phyloP scores from a whole-genome alignment of 2,797 vertebrate genomes.

The Pseudochromis fuscus region DNA sequence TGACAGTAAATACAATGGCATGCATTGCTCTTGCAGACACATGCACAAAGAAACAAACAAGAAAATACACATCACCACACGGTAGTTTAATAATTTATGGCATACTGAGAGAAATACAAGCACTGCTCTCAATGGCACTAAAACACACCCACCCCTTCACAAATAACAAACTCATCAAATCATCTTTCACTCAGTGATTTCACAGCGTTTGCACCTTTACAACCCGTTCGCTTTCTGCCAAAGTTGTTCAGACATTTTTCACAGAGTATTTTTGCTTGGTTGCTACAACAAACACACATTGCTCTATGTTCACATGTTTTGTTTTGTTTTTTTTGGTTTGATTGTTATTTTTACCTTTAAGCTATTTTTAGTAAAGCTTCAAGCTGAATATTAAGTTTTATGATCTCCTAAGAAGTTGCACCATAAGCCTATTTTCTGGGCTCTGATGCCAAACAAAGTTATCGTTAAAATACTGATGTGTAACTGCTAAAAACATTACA shows the following conservation, averaged over 20 bases:
- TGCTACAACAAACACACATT: constrained; percentile 46
- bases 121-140: constrained; percentile 24
- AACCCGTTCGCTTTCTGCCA: constrained; percentile 23
- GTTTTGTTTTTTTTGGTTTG: no score
- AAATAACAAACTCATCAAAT: background rate
- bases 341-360: no score
- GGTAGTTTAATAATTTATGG: constrained; percentile 1
- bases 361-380: no score
- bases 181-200: constrained; percentile 38
- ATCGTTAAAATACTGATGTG: no score
- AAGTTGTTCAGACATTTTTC: constrained; percentile 14
- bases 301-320: constrained; percentile 24
- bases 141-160: constrained; percentile 11
- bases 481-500: no score
- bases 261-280: constrained; percentile 1
- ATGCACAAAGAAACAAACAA: constrained; percentile 12
- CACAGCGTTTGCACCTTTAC: constrained; percentile 15
- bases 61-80: background rate
- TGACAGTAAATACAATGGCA: constrained; percentile 21
- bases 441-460: no score
- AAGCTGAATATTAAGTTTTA: no score
- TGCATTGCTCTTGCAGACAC: constrained; percentile 1
- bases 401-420: no score
- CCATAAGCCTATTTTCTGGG: no score
- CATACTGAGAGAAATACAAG: constrained; percentile 12